phyloP scores from a whole-genome alignment of 1,140 invertebrate genomes.

The Caenorhabditis brenneri region DNA sequence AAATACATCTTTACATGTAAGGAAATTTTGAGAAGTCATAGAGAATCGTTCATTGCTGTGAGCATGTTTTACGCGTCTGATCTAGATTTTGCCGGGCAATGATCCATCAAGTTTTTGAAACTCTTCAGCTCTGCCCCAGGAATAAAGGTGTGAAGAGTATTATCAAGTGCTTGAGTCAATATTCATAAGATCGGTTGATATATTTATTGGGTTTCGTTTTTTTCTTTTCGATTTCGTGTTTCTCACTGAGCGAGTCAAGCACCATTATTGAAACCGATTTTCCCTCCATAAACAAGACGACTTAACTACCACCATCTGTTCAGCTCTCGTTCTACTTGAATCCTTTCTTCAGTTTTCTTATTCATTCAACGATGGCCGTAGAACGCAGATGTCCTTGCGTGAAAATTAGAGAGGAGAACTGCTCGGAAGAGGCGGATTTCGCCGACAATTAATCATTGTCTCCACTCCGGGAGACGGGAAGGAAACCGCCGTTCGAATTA shows the following conservation, averaged over 20 bases:
- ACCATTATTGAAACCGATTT: background rate
- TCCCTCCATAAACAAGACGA: background rate
- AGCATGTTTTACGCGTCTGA: no score
- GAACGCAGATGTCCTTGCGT: background rate
- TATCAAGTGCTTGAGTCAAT: no score
- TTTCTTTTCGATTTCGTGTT: background rate
- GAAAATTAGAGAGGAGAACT: background rate
- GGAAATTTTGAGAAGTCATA: no score
- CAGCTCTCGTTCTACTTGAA: background rate
- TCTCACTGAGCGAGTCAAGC: no score
- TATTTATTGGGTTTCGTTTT: no score
- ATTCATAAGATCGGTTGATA: no score
- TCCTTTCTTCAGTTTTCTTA: background rate
- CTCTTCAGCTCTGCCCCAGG: no score
- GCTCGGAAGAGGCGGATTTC: background rate
- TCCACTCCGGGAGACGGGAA: background rate
- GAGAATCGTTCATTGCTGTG: no score
- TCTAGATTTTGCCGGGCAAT: no score
- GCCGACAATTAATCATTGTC: conserved; percentile 35
- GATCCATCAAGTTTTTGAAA: no score
- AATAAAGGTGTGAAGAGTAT: no score
- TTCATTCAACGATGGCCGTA: background rate
- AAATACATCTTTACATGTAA: no score
- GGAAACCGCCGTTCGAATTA: conserved; percentile 23
- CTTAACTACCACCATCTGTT: background rate